Evolutionary conservation across 1,140 invertebrate genomes (phyloP).

Genomic region (Caenorhabditis latens): DNA sequence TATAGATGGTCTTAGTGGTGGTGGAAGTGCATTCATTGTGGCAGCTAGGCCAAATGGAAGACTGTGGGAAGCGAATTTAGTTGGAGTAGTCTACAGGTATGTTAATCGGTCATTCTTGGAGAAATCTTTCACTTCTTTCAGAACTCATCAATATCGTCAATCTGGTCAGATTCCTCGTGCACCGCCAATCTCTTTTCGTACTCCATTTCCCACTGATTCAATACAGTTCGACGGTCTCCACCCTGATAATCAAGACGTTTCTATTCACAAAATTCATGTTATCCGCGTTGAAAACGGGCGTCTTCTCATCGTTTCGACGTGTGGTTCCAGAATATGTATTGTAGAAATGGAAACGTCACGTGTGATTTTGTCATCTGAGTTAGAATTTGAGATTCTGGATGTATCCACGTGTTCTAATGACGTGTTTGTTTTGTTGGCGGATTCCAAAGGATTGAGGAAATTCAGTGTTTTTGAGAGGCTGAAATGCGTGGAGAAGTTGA

Average conservation of each 20-base stretch:
- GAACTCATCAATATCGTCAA: conserved; percentile 62
- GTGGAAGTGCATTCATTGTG: conserved; percentile 30
- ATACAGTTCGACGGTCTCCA: conserved; percentile 11
- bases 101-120: not conserved
- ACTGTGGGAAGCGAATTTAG: conserved; percentile 61
- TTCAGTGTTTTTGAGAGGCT: conserved; percentile 18
- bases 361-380: not conserved
- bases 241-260: conserved; percentile 32
- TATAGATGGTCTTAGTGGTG: not conserved
- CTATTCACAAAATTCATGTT: conserved; percentile 21
- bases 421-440: conserved; percentile 39
- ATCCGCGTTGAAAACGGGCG: conserved; percentile 18
- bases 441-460: conserved; percentile 33
- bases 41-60: conserved; percentile 59
- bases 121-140: not conserved
- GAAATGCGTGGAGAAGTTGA: conserved; percentile 35
- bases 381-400: conserved; percentile 41
- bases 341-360: conserved; percentile 50
- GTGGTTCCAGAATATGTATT: conserved; percentile 34
- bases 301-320: conserved; percentile 10
- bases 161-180: conserved; percentile 41
- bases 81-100: conserved; percentile 59
- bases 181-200: conserved; percentile 31
- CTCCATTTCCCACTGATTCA: not conserved
- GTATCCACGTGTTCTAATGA: conserved; percentile 33